Evolutionary conservation across 2,888 invertebrate species (phyloP), one percentile per base, ranked within the genome.

Genomic region (Pollenia griseotomentosa): DNA sequence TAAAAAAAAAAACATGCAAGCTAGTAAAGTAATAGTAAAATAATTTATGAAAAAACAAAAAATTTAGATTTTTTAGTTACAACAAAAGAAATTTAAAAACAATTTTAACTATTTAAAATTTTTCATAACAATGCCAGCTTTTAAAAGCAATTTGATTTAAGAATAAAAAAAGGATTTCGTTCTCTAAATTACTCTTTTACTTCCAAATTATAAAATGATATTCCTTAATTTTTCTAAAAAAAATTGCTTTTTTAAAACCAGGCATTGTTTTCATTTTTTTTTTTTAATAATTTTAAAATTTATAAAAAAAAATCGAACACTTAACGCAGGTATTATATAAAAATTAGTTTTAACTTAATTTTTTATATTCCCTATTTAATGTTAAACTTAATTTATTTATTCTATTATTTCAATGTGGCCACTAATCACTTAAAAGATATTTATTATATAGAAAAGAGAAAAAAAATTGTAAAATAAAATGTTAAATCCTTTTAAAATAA

Each of bases 161-260:
- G 16, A 61, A 12, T 51, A 61, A 51, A 77, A 51, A 66, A 89
- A 79, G n/a, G 10, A 40, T 19, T 12, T 16, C 14, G 19, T 46
- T 48, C 16, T 33, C 23, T 44, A 33, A 61, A n/a, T 5, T 4
- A 23, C 61, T 63, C 42, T 23, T 33, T 11, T n/a, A 57, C 8
- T 19, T 19, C 1, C 23, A 16, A 16, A 1, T 16, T 12, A n/a
- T n/a, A 33, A 33, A 33, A 33, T 33, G 33, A 33, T 33, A 33
- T 5, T 33, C 33, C 33, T 6, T 6, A 33, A 23, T 23, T 23
- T 46, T 71, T 8, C 12, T 46, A 6, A 46, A 57, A 23, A 53
- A 71, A 88, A 89, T 89, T 89, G 88, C 90, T 90, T 90, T 90
- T 86, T 91, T 91, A 91, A 92, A 91, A 91, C 91, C 88, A 89